Evolutionary conservation across 2,797 vertebrate species (phyloP).

Genomic region (Philypnodon macrostomus): DNA sequence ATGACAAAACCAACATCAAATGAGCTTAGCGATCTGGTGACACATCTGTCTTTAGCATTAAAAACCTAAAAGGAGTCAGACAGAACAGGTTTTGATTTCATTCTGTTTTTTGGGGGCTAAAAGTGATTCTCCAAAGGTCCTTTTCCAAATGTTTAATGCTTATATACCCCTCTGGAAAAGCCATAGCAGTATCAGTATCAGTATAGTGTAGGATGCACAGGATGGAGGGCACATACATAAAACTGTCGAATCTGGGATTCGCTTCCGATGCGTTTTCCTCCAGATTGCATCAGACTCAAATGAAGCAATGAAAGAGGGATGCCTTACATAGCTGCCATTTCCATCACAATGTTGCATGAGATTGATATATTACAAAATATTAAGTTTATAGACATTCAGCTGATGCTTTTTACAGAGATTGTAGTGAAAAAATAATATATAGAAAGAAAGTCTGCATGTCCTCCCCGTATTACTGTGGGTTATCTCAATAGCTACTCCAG

Average conservation of each 20-base stretch:
- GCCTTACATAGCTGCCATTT: conserved; percentile 75
- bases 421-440: conserved; percentile 1
- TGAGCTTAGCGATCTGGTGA: conserved; percentile 37
- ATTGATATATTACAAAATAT: conserved; percentile 65
- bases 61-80: conserved; percentile 43
- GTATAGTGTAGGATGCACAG: conserved; percentile 58
- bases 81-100: conserved; percentile 65
- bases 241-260: conserved; percentile 60
- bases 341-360: conserved; percentile 68
- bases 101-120: conserved; percentile 47
- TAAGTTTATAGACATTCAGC: conserved; percentile 59
- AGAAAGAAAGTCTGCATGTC: no score
- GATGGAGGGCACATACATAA: conserved; percentile 32
- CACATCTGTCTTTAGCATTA: conserved; percentile 69
- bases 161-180: conserved; percentile 56
- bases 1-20: conserved; percentile 48
- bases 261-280: conserved; percentile 42
- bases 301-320: conserved; percentile 61
- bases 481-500: no score
- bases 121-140: conserved; percentile 36
- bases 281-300: conserved; percentile 64
- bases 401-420: conserved; percentile 65
- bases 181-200: conserved; percentile 58
- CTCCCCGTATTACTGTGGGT: no score
- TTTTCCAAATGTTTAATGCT: conserved; percentile 30